Conservation (phyloP, 2,797 vertebrate genomes). For the Gobionotothen gibberifrons region DNA sequence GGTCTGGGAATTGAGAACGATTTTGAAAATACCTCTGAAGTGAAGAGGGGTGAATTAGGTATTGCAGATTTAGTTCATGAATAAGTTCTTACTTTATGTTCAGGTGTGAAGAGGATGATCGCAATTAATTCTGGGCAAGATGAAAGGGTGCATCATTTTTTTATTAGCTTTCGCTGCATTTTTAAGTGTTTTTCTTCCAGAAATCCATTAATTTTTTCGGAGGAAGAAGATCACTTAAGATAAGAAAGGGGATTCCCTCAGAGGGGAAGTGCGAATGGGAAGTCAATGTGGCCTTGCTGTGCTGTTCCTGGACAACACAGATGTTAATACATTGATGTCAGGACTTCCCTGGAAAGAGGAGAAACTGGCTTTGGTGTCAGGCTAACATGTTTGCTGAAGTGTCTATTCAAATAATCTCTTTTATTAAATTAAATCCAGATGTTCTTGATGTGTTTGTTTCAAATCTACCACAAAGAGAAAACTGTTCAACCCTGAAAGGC, state of each 20-base stretch:
- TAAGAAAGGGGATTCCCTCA: conserved; percentile 28
- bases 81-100: neutral
- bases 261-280: conserved; percentile 30
- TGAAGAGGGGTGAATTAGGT: neutral
- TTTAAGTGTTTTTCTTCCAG: neutral
- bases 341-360: neutral
- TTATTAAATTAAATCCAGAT: neutral
- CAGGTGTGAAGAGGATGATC: neutral
- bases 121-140: neutral
- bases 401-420: neutral
- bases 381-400: neutral
- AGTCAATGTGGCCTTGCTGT: neutral
- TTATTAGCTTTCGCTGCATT: conserved; percentile 5
- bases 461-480: neutral
- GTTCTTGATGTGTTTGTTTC: neutral
- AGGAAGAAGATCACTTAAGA: conserved; percentile 1
- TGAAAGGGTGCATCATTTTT: neutral
- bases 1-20: neutral
- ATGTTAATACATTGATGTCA: neutral
- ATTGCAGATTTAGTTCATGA: neutral
- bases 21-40: neutral
- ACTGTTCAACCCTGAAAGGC: neutral
- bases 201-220: conserved; percentile 38
- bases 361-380: neutral
- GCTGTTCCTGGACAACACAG: neutral